Evolutionary conservation across 1,140 invertebrate species (phyloP), one percentile per base, ranked within the genome.

Genomic region (Chlorops oryzae): DNA sequence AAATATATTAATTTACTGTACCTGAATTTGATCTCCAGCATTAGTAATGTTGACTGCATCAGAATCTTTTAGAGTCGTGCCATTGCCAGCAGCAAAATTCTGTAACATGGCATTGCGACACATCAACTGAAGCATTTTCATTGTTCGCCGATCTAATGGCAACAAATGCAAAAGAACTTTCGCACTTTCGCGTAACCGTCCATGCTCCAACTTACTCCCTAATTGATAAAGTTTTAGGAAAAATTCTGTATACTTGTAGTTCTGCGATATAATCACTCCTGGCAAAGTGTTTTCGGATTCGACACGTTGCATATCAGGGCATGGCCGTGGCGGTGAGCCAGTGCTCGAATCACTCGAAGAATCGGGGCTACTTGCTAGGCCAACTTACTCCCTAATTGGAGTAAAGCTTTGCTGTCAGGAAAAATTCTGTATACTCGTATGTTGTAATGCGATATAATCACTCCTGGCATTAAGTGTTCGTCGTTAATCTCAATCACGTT

Each of bases 201-300:
- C 78, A 61, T 93, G 84, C 46, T 85, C 79, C 50, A 94, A 75
- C 40, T 82, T 81, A 68, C 89, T 90, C 41, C 92, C 93, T 50
- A 94, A 73, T 65, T 93, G 90, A 59, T 91, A 89, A 47, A 97
- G 74, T 75, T 94, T 88, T 72, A 96, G 86, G 60, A 96, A 85
- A 73, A 96, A 96, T 58, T 85, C 83, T 32, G 86, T 81, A 70
- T 93, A 92, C 55, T 84, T 80, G 35, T 84, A 77, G 53, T 88
- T 84, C 66, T 87, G 84, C 1, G 92, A 86, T 24, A 72, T 72
- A 72, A 93, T 90, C 58, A 96, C 92, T 45, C 93, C 92, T 13
- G 94, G 93, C 45, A 97, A 73, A 62, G 82, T 86, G 65, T 84
- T 87, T 77, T 98, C 94, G 1, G 88, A 88, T 64, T 91, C 87